Evolutionary conservation across 2,888 invertebrate species (phyloP), one percentile per base, ranked within the genome.

Genomic region (Subacronicta megacephala): DNA sequence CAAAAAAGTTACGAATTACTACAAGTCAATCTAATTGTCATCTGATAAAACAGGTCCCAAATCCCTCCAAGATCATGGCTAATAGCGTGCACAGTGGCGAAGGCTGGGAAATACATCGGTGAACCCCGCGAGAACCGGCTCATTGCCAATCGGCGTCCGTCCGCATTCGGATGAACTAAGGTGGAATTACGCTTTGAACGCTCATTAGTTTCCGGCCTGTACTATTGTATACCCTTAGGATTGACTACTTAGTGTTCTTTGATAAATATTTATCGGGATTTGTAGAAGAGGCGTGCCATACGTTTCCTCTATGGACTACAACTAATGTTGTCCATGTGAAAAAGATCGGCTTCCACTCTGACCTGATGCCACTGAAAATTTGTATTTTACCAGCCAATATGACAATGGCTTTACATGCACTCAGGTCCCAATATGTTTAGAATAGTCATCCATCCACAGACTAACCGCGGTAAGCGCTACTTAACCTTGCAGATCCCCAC

Each of bases 111-210:
- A 35, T 35, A 35, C 20, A 26, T 9, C 45, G 10, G 1, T 13
- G 20, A 58, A 26, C 57, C 71, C 57, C 71, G 44, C 47, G 74
- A 73, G 74, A 69, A 55, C 57, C 49, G 49, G 46, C 74, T 71
- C 74, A 73, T 71, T 69, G 70, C 63, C 70, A 69, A 73, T 68
- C 74, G 51, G 16, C 63, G 26, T 53, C 60, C 56, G 54, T 58
- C 35, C 69, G 54, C 38, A 53, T 61, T 60, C 45, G 42, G 50
- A 55, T 41, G 59, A 62, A 45, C 47, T 44, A 42, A 56, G 42
- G 45, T 37, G 46, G 57, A 72, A 65, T 60, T 60, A 56, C 54
- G 36, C 43, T 50, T 52, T 49, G 58, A 63, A 52, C 47, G 59
- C 60, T 66, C 65, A 66, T 71, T 66, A 66, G 65, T 36, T 69